Conservation (phyloP, 2,797 vertebrate species). For the Phalloptychus januarius region DNA sequence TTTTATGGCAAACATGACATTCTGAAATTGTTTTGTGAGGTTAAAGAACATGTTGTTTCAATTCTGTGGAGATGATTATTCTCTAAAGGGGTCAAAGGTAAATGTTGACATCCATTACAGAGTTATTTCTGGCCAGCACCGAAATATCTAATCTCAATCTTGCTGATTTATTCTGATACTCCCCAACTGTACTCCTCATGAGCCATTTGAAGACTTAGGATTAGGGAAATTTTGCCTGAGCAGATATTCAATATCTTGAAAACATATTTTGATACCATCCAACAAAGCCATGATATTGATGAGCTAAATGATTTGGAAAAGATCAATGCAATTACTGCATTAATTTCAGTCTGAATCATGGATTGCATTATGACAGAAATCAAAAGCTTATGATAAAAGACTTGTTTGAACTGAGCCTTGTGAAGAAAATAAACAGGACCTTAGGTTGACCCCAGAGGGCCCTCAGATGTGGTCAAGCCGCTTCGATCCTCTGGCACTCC, state of each 20-base stretch:
- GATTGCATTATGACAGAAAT: slow-evolving; percentile 39
- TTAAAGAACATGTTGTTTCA: background rate
- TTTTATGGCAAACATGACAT: background rate
- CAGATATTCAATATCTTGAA: background rate
- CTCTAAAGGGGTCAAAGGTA: background rate
- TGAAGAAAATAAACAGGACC: slow-evolving; percentile 44
- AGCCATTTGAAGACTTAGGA: background rate
- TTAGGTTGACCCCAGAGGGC: slow-evolving; percentile 42
- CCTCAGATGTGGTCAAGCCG: slow-evolving; percentile 45
- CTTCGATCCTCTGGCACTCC: slow-evolving; percentile 11
- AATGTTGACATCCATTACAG: background rate
- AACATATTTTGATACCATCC: background rate
- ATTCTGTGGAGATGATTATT: background rate
- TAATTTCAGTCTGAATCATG: slow-evolving; percentile 5
- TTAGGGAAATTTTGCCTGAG: background rate
- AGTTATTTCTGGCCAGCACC: background rate
- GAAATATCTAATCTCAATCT: background rate
- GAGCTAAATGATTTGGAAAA: background rate
- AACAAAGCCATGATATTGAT: background rate
- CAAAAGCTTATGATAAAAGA: slow-evolving; percentile 29
- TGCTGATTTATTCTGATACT: background rate
- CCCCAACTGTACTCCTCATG: background rate
- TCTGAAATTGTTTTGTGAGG: background rate
- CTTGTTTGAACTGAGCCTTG: slow-evolving; percentile 14
- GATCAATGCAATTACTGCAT: slow-evolving; percentile 9